phyloP scores from a whole-genome alignment of 1,140 invertebrate species.

The Leptinotarsa lineolata region DNA sequence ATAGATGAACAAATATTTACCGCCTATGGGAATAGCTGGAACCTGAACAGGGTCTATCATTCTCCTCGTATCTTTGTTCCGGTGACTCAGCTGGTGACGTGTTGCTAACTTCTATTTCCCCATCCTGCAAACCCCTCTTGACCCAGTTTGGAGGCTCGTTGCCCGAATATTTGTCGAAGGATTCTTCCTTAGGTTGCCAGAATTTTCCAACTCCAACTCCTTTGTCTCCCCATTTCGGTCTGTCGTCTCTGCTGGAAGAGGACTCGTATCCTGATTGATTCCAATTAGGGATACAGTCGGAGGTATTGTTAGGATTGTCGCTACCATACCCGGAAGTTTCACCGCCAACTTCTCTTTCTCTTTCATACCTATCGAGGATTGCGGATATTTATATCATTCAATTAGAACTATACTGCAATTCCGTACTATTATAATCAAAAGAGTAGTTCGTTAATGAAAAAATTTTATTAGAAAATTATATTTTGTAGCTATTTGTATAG shows the following conservation, averaged over 20 bases:
- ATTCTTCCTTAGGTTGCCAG: constrained; percentile 65
- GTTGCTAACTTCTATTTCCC: constrained; percentile 50
- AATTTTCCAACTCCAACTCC: constrained; percentile 66
- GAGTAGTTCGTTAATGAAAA: no score
- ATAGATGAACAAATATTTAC: constrained; percentile 33
- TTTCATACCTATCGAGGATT: constrained; percentile 18
- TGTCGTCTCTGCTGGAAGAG: constrained; percentile 62
- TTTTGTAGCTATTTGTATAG: no score
- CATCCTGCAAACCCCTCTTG: constrained; percentile 62
- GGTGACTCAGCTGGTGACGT: constrained; percentile 53
- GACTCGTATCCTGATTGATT: constrained; percentile 48
- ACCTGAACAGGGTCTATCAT: constrained; percentile 47
- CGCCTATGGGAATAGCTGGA: constrained; percentile 45
- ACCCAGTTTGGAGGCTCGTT: constrained; percentile 66
- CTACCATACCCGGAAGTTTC: constrained; percentile 76
- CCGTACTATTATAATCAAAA: no score
- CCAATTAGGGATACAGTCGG: constrained; percentile 34
- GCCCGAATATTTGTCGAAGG: constrained; percentile 37
- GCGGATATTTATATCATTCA: no score
- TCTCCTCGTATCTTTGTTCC: constrained; percentile 49
- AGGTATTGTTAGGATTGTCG: constrained; percentile 62
- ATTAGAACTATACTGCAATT: no score
- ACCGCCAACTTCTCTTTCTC: constrained; percentile 60
- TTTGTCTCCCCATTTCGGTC: constrained; percentile 70
- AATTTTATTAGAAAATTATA: no score